A percentile compares a stretch with the other conserved stretches of the same genome.
Conservation (phyloP, 2,797 vertebrate genomes). For the Ispidina picta region DNA sequence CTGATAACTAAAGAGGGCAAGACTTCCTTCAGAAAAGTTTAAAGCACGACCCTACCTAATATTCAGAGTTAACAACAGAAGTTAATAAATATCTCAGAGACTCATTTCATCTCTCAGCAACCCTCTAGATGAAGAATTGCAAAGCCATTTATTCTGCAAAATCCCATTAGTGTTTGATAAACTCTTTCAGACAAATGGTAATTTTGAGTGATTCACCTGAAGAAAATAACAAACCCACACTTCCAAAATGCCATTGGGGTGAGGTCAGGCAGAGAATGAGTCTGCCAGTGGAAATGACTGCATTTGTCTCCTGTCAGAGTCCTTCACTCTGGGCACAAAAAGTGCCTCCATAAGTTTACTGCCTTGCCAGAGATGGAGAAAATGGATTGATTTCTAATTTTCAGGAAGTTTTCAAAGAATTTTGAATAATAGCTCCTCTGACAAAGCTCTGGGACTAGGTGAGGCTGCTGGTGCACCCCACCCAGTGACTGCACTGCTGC, state of each 20-base stretch:
- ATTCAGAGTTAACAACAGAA: neutral
- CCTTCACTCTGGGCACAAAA: constrained; percentile 4
- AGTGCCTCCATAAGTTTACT: neutral
- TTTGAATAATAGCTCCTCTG: neutral
- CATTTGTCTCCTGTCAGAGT: constrained; percentile 38
- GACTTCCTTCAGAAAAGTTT: neutral
- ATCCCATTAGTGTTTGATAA: constrained; percentile 74
- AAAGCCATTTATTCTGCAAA: constrained; percentile 73
- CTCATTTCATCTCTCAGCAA: constrained; percentile 56
- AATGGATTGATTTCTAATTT: constrained; percentile 7
- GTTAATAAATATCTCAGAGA: constrained; percentile 16
- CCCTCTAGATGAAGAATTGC: constrained; percentile 48
- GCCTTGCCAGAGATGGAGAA: neutral
- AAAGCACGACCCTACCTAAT: neutral
- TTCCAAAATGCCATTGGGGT: constrained; percentile 61
- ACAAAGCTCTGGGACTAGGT: neutral
- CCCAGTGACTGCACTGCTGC: neutral
- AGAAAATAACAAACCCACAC: constrained; percentile 54
- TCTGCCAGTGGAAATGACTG: constrained; percentile 21
- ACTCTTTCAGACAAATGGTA: constrained; percentile 43
- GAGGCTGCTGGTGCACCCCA: too few relatives aligned
- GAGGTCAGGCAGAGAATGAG: constrained; percentile 77
- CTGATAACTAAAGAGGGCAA: neutral
- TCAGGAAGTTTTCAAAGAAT: constrained; percentile 7
- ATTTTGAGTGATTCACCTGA: constrained; percentile 72